Conservation (phyloP, 2,888 invertebrate species). For the Agrotis segetum region DNA sequence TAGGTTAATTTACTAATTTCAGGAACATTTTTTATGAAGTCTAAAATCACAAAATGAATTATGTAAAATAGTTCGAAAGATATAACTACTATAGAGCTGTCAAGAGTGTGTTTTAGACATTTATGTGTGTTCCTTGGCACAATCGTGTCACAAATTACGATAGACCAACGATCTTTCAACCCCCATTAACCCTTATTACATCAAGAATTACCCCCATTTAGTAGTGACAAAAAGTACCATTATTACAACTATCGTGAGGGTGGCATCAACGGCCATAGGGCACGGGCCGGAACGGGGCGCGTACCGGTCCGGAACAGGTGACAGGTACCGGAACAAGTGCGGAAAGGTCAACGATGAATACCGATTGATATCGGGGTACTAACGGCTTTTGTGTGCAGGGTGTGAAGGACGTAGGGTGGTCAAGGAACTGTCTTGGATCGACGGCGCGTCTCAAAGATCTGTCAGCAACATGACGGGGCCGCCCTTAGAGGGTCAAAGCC, state of each 20-base stretch:
- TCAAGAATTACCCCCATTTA: constrained; percentile 38
- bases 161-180: not conserved
- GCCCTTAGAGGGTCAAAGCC: too few species aligned
- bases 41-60: not conserved
- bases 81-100: too few species aligned
- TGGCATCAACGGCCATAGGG: constrained; percentile 65
- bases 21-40: not conserved
- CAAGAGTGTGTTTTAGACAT: too few species aligned
- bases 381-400: constrained; percentile 41
- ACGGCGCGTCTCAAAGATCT: too few species aligned
- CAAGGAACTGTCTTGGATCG: too few species aligned
- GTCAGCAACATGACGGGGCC: too few species aligned
- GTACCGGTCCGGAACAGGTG: constrained; percentile 70
- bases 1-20: not conserved
- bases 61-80: not conserved
- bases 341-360: constrained; percentile 68
- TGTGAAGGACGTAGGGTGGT: not conserved
- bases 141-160: not conserved
- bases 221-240: constrained; percentile 51
- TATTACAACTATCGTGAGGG: constrained; percentile 59
- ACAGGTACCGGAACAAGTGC: constrained; percentile 64
- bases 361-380: constrained; percentile 57
- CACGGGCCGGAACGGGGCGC: constrained; percentile 69
- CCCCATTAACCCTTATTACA: constrained; percentile 12
- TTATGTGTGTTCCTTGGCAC: not conserved